A percentile compares a stretch with the other conserved stretches of the same genome.
These are phyloP conservation scores for Canis aureus DNA, from an alignment of 2,113 vertebrate genomes.

Conservation along the genomic window DNA sequence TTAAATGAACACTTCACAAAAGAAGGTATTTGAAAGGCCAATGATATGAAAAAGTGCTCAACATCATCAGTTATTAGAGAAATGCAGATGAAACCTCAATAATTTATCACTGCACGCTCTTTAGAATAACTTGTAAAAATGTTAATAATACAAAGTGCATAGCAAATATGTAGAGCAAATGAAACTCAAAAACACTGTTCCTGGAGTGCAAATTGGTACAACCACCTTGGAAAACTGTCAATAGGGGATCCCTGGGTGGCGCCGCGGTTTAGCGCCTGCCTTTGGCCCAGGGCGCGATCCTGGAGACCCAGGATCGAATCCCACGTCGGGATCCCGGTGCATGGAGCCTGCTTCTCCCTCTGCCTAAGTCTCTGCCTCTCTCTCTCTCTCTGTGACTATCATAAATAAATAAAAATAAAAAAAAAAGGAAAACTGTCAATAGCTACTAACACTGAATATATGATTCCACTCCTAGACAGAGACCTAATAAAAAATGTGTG, in stretches of 20 bases:
- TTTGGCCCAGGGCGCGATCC: too few relatives aligned
- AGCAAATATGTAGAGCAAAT: background rate
- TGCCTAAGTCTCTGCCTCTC: too few relatives aligned
- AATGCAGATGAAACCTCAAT: background rate
- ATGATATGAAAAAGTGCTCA: background rate
- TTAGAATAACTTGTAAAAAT: background rate
- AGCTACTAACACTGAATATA: background rate
- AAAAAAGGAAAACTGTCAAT: background rate
- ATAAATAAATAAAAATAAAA: too few relatives aligned
- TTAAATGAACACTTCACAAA: slow-evolving; percentile 2
- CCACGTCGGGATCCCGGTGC: too few relatives aligned
- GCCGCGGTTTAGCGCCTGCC: too few relatives aligned
- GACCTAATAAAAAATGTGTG: background rate
- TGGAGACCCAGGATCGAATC: too few relatives aligned
- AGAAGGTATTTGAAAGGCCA: slow-evolving; percentile 30
- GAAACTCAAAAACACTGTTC: background rate
- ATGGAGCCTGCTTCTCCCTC: too few relatives aligned
- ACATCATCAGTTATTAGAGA: background rate
- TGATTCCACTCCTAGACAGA: background rate
- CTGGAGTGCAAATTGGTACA: background rate
- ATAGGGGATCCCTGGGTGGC: too few relatives aligned
- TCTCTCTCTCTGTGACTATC: too few relatives aligned
- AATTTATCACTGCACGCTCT: background rate
- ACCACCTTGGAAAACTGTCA: background rate
- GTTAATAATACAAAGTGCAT: background rate